Evolutionary conservation across 37 sponge, comb jelly and placozoan species (phyloP).

Genomic region (Spongilla lacustris): DNA sequence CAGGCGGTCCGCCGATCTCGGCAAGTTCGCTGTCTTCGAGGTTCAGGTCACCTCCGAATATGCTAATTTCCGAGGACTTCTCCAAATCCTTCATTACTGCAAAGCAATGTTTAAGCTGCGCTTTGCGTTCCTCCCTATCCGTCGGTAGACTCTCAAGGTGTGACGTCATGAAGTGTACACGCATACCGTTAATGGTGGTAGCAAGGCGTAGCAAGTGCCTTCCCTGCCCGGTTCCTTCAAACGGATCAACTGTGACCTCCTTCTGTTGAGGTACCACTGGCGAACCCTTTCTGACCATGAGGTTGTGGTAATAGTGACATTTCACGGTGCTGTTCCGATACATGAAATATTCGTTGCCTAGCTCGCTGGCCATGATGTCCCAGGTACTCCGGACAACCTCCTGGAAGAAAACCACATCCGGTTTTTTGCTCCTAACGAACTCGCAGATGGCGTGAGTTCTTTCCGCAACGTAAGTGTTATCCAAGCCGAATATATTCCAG

Average conservation of each 20-base stretch:
- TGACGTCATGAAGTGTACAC: not conserved
- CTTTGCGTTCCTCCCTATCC: not conserved
- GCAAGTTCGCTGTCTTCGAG: not conserved
- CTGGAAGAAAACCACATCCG: slow-evolving; percentile 8
- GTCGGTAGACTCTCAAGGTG: not conserved
- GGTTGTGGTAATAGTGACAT: not conserved
- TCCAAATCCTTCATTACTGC: not conserved
- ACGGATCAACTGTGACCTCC: not conserved
- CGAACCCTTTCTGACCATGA: not conserved
- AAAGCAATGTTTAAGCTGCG: not conserved
- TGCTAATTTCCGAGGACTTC: not conserved
- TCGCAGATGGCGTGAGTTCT: slow-evolving; percentile 9
- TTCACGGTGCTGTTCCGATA: not conserved
- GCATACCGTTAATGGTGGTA: not conserved
- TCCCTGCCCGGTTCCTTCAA: not conserved
- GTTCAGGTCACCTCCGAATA: slow-evolving; percentile 17
- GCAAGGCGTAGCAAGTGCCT: not conserved
- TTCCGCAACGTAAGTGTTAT: not conserved
- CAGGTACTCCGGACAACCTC: slow-evolving; percentile 11
- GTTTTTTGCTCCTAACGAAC: not conserved
- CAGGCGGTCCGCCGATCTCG: slow-evolving; percentile 5
- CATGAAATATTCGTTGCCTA: not conserved
- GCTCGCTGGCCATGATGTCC: not conserved
- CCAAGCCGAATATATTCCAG: slow-evolving; percentile 13
- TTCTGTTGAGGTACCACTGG: not conserved